Base-by-base conservation (phyloP, 1,140 invertebrate species). In the Nasonia giraulti region DNA sequence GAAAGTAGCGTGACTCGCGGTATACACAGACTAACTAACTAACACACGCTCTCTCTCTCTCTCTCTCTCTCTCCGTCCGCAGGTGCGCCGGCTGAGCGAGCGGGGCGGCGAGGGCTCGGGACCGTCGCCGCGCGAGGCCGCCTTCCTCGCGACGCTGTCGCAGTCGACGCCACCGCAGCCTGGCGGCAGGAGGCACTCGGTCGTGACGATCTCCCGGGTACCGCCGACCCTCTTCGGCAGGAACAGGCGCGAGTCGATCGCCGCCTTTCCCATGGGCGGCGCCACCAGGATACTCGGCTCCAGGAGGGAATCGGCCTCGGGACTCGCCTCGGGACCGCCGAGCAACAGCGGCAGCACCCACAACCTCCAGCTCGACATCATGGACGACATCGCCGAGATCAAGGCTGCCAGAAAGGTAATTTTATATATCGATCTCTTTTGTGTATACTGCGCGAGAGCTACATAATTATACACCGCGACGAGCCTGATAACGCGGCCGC, bases 351-450 rank as follows among this genome's bases (percentile, higher is more conserved):
- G 96, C 62, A 97, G 96, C 89, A 95, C 95, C 20, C 96, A 97
- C 89, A 97, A 97, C 90, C 92, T 97, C 27, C 96, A 97, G 88
- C 92, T 97, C 82, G 96, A 97, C 88, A 97, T 97, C 83, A 97
- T 97, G 96, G 96, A 97, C 87, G 96, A 97, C 88, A 97, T 97
- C 62, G 92, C 93, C 1, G 92, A 94, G 80, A 95, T 97, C 31
- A 96, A 96, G 89, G 96, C 96, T 2, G 95, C 96, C 1, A 94
- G 96, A 68, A 97, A 97, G 93, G 96, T 92, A 86, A 85, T 73
- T 31, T 73, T 73, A n/a, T 31, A 5, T 73, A 14, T 23, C 27
- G 27, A 71, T 12, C 23, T 37, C 33, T 37, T 6, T 27, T 27
- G 1, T 1, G 27, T 37, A 37, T 33, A 33, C 33, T 33, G 33